phyloP scores from a whole-genome alignment of 2,888 invertebrate genomes.

The Rhagonycha lutea region DNA sequence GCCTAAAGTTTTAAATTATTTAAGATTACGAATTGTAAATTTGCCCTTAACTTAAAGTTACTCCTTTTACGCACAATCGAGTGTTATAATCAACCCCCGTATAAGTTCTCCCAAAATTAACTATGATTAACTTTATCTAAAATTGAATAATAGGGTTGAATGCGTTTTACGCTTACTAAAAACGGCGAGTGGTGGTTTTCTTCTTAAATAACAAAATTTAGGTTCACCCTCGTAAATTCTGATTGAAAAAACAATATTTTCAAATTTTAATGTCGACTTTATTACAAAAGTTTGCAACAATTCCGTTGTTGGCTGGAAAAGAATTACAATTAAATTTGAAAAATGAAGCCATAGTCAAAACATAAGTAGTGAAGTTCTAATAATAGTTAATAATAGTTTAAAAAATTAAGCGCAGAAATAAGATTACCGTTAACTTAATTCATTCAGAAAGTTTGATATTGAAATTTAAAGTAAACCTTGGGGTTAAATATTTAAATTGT shows the following conservation, averaged over 20 bases:
- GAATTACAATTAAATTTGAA: background rate
- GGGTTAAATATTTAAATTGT: too few relatives aligned
- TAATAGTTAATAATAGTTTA: too few relatives aligned
- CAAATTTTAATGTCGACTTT: background rate
- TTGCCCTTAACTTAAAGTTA: background rate
- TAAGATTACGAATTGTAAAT: background rate
- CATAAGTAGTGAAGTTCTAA: too few relatives aligned
- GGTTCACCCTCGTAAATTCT: background rate
- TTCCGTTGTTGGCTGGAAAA: background rate
- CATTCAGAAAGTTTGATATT: too few relatives aligned
- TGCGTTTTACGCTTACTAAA: background rate
- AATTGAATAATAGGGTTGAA: conserved; percentile 4
- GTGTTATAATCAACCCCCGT: background rate
- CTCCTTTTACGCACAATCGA: conserved; percentile 1
- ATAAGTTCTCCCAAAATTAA: background rate
- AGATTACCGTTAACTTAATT: too few relatives aligned
- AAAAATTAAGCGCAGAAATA: too few relatives aligned
- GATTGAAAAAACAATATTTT: background rate
- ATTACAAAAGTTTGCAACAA: background rate
- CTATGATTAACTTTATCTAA: conserved; percentile 5
- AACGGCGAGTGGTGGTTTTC: background rate
- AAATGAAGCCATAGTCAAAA: background rate
- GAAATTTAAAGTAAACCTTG: too few relatives aligned
- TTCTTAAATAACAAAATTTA: background rate
- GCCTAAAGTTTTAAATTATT: background rate